Percentiles rank a stretch among this genome's conserved stretches.
Evolutionary conservation across 1,140 invertebrate species (phyloP).

Genomic region (Mylabris phalerata): DNA sequence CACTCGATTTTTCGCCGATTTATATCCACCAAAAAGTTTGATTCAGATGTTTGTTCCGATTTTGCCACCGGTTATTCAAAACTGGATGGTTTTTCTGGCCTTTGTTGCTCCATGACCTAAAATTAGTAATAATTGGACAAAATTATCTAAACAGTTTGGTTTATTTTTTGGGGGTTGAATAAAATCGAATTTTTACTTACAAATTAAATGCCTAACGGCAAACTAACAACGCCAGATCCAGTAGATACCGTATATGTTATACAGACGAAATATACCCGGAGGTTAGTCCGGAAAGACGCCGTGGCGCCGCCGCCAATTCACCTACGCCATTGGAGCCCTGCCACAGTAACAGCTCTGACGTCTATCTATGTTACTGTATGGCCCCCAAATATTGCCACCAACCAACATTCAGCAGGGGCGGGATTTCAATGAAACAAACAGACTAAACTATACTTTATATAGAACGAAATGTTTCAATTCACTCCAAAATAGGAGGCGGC

Average conservation of each 20-base stretch:
- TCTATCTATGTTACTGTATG: slow-evolving; percentile 28
- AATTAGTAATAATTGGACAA: too few relatives aligned
- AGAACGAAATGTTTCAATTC: slow-evolving; percentile 20
- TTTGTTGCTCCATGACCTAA: too few relatives aligned
- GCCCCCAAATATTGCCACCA: slow-evolving; percentile 22
- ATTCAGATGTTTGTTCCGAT: not conserved
- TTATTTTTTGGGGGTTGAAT: too few relatives aligned
- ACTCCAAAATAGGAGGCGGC: not conserved
- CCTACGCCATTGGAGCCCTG: slow-evolving; percentile 36
- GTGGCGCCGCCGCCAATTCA: slow-evolving; percentile 33
- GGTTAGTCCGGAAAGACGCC: slow-evolving; percentile 9
- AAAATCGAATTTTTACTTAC: slow-evolving; percentile 5
- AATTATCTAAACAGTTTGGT: too few relatives aligned
- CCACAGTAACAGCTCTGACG: slow-evolving; percentile 30
- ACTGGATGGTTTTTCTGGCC: too few relatives aligned
- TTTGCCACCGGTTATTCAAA: not conserved
- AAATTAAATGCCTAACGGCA: slow-evolving; percentile 12
- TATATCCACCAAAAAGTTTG: not conserved
- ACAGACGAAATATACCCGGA: slow-evolving; percentile 16
- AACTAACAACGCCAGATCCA: slow-evolving; percentile 19
- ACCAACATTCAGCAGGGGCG: slow-evolving; percentile 29
- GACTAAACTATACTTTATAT: slow-evolving; percentile 20
- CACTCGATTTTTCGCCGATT: not conserved
- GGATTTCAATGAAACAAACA: not conserved
- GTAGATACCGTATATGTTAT: too few relatives aligned